Evolutionary conservation across 2,888 invertebrate genomes (phyloP).

Genomic region (Drosophila lutescens): DNA sequence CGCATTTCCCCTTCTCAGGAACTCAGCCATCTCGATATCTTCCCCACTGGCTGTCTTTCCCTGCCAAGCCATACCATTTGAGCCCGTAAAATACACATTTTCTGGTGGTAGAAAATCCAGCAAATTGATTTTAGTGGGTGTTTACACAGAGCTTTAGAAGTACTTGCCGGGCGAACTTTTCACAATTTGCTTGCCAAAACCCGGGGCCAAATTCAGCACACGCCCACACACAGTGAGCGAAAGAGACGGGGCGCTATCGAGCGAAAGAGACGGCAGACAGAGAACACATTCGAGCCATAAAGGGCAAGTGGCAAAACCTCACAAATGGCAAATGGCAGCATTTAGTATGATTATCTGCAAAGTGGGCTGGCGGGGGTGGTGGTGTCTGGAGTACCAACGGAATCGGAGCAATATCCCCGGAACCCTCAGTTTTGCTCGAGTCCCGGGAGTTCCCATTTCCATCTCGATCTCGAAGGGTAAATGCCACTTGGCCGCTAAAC

Average conservation of each 20-base stretch:
- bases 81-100: conserved; percentile 79
- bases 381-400: conserved; percentile 29
- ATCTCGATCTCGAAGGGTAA: conserved; percentile 56
- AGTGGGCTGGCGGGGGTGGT: conserved; percentile 6
- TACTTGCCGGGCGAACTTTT: conserved; percentile 73
- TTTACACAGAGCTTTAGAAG: conserved; percentile 80
- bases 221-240: conserved; percentile 44
- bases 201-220: conserved; percentile 47
- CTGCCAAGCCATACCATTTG: conserved; percentile 50
- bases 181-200: conserved; percentile 75
- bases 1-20: not conserved
- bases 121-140: conserved; percentile 83
- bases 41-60: conserved; percentile 4
- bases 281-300: conserved; percentile 64
- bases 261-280: conserved; percentile 16
- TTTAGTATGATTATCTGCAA: conserved; percentile 75
- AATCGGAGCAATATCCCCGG: conserved; percentile 23
- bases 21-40: not conserved
- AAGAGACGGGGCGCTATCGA: conserved; percentile 1
- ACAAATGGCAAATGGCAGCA: conserved; percentile 81
- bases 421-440: not conserved
- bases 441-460: conserved; percentile 31
- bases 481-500: conserved; percentile 66
- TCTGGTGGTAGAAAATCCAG: conserved; percentile 79
- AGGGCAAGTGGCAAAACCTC: conserved; percentile 81